Evolutionary conservation across 1,140 invertebrate species (phyloP).

Genomic region (Branchinecta lynchi): DNA sequence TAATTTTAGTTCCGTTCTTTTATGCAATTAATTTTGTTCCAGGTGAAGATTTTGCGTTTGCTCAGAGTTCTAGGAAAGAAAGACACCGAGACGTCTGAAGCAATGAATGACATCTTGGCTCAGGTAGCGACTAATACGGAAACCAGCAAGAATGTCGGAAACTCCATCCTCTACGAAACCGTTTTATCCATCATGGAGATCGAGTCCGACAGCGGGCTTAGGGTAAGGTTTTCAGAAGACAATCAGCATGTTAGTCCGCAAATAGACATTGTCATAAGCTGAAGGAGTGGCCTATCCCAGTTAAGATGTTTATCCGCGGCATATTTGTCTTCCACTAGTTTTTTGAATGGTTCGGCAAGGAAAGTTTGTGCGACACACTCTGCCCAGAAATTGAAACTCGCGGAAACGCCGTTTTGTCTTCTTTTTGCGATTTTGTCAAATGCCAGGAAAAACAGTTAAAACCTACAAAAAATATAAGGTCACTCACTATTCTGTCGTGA

Average conservation of each 20-base stretch:
- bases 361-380: no score
- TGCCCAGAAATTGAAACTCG: no score
- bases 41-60: slow-evolving; percentile 92
- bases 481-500: no score
- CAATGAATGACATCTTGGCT: slow-evolving; percentile 98
- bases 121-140: slow-evolving; percentile 91
- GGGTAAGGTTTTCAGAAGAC: slow-evolving; percentile 42
- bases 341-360: no score
- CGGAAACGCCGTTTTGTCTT: no score
- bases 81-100: slow-evolving; percentile 90
- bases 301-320: not conserved
- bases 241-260: not conserved
- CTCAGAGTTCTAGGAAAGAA: slow-evolving; percentile 86
- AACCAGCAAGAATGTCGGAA: slow-evolving; percentile 95
- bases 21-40: slow-evolving; percentile 23
- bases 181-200: slow-evolving; percentile 98
- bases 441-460: no score
- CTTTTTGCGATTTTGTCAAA: no score
- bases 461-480: no score
- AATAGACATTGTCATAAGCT: not conserved
- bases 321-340: not conserved
- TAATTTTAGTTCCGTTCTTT: not conserved
- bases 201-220: slow-evolving; percentile 79
- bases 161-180: slow-evolving; percentile 94
- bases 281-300: not conserved